Base-by-base conservation (phyloP, 2,797 vertebrate genomes). In the Morus bassanus region DNA sequence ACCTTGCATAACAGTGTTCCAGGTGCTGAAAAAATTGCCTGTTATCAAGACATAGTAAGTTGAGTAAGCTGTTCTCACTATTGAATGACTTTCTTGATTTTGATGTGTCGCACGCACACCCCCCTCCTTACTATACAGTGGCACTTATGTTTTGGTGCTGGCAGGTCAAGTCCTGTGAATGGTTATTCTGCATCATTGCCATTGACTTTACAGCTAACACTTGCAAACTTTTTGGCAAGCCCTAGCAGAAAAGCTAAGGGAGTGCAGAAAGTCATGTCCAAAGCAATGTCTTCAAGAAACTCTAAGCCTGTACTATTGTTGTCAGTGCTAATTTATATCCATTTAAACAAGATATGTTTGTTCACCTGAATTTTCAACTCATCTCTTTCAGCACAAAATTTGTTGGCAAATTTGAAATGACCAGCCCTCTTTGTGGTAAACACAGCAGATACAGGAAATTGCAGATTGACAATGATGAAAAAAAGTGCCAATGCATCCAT, bases 81-180 rank as follows among this genome's bases (percentile, higher is more conserved):
- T 11, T 56, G 54, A 46, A 61, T 50, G 27, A 15, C 16, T 41
- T 37, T 15, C 21, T 19, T 30, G 43, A 51, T 37, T 87, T 30
- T 61, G 50, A 9, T 41, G 30, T 13, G 28, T 18, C 31, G 7
- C 23, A 13, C 13, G 1, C 16, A 11, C 23, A 8, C 15, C 1
- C 2, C 16, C 4, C 19, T 1, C n/a, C 13, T 51, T 15, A 6
- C 13, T 4, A 2, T 35, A 33, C 33, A 30, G 50, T 13, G 17
- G 6, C 46, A 69, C 24, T 30, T 27, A 6, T 1, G 24, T 8
- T 43, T 59, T 73, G 46, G 23, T 35, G 50, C 37, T 70, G 43
- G 50, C 27, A 76, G 41, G 18, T 39, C 43, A 74, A 14, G 19
- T n/a, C 35, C 45, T 64, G 30, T 4, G 22, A 11, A 5, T 54